Evolutionary conservation across 2,888 invertebrate genomes (phyloP), one percentile per base, ranked within the genome.

Genomic region (Chaitophorus viminalis): DNA sequence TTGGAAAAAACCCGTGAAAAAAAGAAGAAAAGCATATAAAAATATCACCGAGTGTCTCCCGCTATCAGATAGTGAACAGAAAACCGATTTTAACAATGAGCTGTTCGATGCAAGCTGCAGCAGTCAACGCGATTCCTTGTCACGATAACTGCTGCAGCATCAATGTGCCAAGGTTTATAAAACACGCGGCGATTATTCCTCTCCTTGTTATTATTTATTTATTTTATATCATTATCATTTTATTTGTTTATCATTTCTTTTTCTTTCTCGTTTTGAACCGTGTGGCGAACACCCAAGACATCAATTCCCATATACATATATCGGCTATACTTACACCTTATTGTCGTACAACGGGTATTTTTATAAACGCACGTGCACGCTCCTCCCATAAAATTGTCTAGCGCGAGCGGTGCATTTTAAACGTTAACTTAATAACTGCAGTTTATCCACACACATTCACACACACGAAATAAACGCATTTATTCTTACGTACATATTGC

Each of bases 31-130:
- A n/a, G 29, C n/a, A 29, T 68, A 18, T 33, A 33, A 36, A 74
- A 74, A 18, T n/a, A 5, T 25, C 21, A 0, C 70, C 70, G 31
- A 72, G 70, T 31, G 46, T 60, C 70, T 17, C 31, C 60, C 21
- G 29, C 72, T 29, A 74, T 70, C 74, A 74, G 36, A 74, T 36
- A 2, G 46, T 46, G 46, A 11, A 52, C n/a, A 3, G 29, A 76
- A 76, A 76, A 76, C 29, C 46, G 76, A 52, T 76, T 76, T 76
- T 31, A 76, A 76, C 76, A 52, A 76, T 29, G 76, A 76, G 4
- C 11, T 2, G 75, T 36, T 46, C 14, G 68, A 29, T 14, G 76
- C 39, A 52, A 52, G 39, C 46, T 75, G 75, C 75, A 39, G 76
- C 29, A 3, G 46, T 0, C 74, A 36, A n/a, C n/a, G n/a, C 76